Percentiles rank a stretch among this genome's conserved stretches.
These are phyloP conservation scores for Eupithecia insigniata DNA, from an alignment of 2,888 invertebrate genomes.

Conservation along the genomic window DNA sequence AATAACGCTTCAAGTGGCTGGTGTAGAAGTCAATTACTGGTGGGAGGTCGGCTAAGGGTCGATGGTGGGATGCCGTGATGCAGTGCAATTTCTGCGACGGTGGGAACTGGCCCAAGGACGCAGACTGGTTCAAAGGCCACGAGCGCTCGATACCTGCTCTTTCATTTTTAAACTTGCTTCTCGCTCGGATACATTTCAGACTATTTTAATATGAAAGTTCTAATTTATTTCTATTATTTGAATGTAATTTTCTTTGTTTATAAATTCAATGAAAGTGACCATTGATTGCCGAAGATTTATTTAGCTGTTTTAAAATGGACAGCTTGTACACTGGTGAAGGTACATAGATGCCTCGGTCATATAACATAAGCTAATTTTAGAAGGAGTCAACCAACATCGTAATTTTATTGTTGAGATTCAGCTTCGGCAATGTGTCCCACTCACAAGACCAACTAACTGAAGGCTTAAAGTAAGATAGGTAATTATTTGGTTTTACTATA, in stretches of 20 bases:
- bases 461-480: not conserved
- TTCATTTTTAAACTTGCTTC: conserved; percentile 5
- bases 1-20: not conserved
- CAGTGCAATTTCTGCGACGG: conserved; percentile 71
- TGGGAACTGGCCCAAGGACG: conserved; percentile 78
- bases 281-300: not conserved
- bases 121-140: conserved; percentile 59
- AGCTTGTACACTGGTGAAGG: not conserved
- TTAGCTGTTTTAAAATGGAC: not conserved
- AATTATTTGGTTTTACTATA: not conserved
- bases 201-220: too few species aligned
- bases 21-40: not conserved
- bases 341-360: not conserved
- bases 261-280: not conserved
- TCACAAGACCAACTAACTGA: not conserved
- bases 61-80: conserved; percentile 69
- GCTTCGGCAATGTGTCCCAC: not conserved
- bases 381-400: not conserved
- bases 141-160: conserved; percentile 37
- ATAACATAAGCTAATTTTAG: not conserved
- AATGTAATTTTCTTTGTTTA: too few species aligned
- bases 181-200: not conserved
- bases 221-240: too few species aligned
- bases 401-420: not conserved
- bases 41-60: conserved; percentile 46